A percentile compares a stretch with the other conserved stretches of the same genome.
These are phyloP conservation scores for Simalia tracyae DNA, from an alignment of 2,797 vertebrate genomes.

Conservation along the genomic window DNA sequence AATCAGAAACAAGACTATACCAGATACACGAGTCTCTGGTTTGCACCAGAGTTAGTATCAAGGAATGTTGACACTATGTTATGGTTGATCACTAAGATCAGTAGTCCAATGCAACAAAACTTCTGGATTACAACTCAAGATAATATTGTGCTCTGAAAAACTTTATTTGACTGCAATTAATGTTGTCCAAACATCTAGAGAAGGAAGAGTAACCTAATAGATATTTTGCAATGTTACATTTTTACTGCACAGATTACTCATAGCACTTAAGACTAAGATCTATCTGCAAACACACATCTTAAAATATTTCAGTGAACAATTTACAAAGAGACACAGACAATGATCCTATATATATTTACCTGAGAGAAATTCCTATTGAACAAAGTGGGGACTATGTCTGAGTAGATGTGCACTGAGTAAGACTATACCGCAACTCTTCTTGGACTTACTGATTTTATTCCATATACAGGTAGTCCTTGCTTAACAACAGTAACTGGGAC, in stretches of 20 bases:
- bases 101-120: background rate
- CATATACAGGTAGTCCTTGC: background rate
- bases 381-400: background rate
- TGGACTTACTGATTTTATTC: background rate
- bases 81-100: background rate
- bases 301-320: background rate
- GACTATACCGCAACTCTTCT: background rate
- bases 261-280: background rate
- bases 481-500: background rate
- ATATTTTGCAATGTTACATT: background rate
- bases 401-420: background rate
- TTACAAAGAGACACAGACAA: background rate
- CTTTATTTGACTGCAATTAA: background rate
- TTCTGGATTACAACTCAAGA: background rate
- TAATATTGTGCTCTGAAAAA: background rate
- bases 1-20: background rate
- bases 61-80: background rate
- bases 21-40: no score
- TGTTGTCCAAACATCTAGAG: background rate
- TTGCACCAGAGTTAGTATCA: background rate
- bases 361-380: background rate
- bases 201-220: background rate
- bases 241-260: background rate
- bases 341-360: background rate
- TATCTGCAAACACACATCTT: background rate